A percentile compares a stretch with the other conserved stretches of the same genome.
Conservation (phyloP, 2,888 invertebrate species). For the Caenorhabditis uteleia region DNA sequence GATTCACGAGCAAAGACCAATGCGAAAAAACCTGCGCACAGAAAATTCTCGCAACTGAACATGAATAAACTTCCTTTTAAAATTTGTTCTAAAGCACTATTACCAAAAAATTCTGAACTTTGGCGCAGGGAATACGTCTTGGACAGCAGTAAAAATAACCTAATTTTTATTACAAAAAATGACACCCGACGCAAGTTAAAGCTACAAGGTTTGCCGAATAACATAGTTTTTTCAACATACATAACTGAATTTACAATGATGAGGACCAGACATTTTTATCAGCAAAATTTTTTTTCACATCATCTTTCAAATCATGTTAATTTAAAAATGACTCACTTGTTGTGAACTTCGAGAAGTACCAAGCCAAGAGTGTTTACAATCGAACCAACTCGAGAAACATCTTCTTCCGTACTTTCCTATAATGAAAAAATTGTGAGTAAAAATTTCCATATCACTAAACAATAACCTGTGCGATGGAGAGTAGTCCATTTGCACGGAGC, state of each 20-base stretch:
- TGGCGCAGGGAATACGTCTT: too few species aligned
- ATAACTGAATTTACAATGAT: slow-evolving; percentile 1
- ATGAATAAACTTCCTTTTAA: slow-evolving; percentile 24
- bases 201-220: too few species aligned
- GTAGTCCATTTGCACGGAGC: slow-evolving; percentile 32
- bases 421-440: slow-evolving; percentile 9
- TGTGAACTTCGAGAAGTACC: slow-evolving; percentile 43
- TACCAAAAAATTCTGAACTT: slow-evolving; percentile 1
- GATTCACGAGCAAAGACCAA: slow-evolving; percentile 45
- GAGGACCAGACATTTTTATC: not conserved
- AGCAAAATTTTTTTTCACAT: slow-evolving; percentile 3
- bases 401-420: slow-evolving; percentile 48
- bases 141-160: too few species aligned
- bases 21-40: slow-evolving; percentile 49
- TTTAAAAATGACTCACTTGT: slow-evolving; percentile 40
- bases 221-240: too few species aligned
- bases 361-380: slow-evolving; percentile 47
- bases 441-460: not conserved
- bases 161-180: too few species aligned
- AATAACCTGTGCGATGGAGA: slow-evolving; percentile 41
- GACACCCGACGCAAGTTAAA: too few species aligned
- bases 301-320: not conserved
- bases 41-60: not conserved
- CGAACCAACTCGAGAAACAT: slow-evolving; percentile 40
- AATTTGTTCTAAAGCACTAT: too few species aligned